Evolutionary conservation across 2,888 invertebrate genomes (phyloP), one percentile per base, ranked within the genome.

Genomic region (Dicyrtomina minuta): DNA sequence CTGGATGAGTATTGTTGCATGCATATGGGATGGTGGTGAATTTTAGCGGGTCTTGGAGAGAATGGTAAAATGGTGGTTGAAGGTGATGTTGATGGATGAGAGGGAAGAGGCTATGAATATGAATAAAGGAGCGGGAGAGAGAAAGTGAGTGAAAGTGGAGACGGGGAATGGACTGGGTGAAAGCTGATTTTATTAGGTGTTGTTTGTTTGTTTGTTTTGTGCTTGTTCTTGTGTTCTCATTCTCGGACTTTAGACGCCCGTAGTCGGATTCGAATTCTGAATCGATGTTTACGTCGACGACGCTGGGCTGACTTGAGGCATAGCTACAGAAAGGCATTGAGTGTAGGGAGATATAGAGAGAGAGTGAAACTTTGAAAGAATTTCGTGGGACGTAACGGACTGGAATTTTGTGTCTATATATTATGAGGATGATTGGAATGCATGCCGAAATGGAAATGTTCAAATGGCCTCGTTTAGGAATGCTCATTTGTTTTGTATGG

Each of bases 41-140:
- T 65, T 65, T 39, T 24, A 10, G 51, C 8, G 33, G 22, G 26
- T 6, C 64, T 56, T 27, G 56, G 24, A 8, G 8, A 33, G 33
- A 33, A 65, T 17, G 17, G 41, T 24, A 22, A 15, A 61, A 51
- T 15, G 64, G 64, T 39, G 39, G 39, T 26, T 46, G 64, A 64
- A 64, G 53, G 64, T 65, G 64, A 41, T 33, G 53, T 33, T 65
- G 64, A 65, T 65, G 64, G 64, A 65, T 65, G 64, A 65, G 64
- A 5, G 41, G 53, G 41, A 33, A 26, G 51, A 15, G 27, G 64
- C 39, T 15, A 39, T 65, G 64, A 65, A 65, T 65, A 51, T 43
- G 53, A 65, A 65, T 53, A 15, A 33, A 33, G 33, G 3, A 8
- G 33, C 3, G 56, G n/a, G n/a, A n/a, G n/a, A n/a, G n/a, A n/a